Percentiles rank a stretch among this genome's conserved stretches.
Conservation (phyloP, 2,888 invertebrate genomes). For the Eristalinus aeneus region DNA sequence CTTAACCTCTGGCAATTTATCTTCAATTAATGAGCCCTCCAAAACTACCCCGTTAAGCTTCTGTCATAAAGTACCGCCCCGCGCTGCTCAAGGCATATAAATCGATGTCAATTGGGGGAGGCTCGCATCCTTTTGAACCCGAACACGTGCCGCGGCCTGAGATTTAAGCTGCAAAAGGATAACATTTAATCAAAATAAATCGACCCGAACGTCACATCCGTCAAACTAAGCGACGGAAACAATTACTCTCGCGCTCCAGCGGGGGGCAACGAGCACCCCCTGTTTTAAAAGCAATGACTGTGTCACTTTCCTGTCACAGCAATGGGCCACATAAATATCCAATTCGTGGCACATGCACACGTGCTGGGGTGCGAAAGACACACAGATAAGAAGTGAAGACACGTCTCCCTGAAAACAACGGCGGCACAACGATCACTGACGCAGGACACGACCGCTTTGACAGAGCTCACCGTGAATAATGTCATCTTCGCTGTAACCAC, state of each 20-base stretch:
- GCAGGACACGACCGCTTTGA: slow-evolving; percentile 55
- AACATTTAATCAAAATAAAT: slow-evolving; percentile 64
- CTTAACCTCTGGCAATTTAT: not conserved
- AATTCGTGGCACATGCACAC: slow-evolving; percentile 20
- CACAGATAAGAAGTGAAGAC: not conserved
- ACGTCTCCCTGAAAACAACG: slow-evolving; percentile 14
- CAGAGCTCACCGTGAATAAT: slow-evolving; percentile 53
- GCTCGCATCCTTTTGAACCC: not conserved
- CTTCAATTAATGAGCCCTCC: not conserved
- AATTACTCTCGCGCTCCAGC: slow-evolving; percentile 40
- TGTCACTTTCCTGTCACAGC: slow-evolving; percentile 49
- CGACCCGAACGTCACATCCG: slow-evolving; percentile 45
- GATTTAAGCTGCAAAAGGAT: slow-evolving; percentile 38
- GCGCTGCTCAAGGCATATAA: not conserved
- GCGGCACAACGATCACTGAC: slow-evolving; percentile 32
- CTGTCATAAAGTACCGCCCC: not conserved
- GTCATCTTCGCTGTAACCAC: slow-evolving; percentile 50
- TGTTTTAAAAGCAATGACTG: slow-evolving; percentile 50
- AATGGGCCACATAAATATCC: slow-evolving; percentile 56
- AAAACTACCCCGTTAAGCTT: not conserved
- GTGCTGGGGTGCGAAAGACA: not conserved
- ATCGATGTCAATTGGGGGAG: not conserved
- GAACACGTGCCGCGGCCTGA: not conserved
- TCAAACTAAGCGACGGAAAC: slow-evolving; percentile 42
- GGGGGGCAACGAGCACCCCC: not conserved